A percentile compares a stretch with the other conserved stretches of the same genome.
phyloP scores from a whole-genome alignment of 2,797 vertebrate genomes.

The Scolopax rusticola region DNA sequence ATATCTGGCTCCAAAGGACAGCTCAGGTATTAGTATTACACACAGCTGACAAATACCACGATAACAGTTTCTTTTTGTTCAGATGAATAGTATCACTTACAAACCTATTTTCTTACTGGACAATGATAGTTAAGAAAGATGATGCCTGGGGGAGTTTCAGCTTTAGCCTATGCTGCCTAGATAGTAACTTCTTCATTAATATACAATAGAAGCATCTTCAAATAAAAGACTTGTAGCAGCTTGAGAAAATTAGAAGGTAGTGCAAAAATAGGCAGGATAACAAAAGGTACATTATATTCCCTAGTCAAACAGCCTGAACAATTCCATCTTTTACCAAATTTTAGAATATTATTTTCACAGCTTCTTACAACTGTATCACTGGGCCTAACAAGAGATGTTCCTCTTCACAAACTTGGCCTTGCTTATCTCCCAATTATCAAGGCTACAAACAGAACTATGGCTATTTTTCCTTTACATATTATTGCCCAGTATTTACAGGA shows the following conservation, averaged over 20 bases:
- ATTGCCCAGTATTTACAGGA: background rate
- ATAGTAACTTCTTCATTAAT: background rate
- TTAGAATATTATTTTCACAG: background rate
- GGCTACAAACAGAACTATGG: background rate
- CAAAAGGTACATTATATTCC: background rate
- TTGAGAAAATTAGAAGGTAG: slow-evolving; percentile 1
- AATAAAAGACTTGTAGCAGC: background rate
- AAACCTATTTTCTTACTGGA: slow-evolving; percentile 32
- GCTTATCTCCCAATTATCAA: background rate
- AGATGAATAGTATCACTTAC: slow-evolving; percentile 40
- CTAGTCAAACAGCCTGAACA: background rate
- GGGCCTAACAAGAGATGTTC: background rate
- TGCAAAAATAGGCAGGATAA: background rate
- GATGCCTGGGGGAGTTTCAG: slow-evolving; percentile 27
- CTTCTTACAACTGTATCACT: background rate
- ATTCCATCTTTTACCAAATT: background rate
- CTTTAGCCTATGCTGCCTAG: background rate
- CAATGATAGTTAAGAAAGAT: slow-evolving; percentile 30
- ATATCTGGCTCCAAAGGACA: background rate
- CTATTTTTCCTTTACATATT: background rate
- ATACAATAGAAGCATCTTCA: background rate
- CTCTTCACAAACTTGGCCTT: background rate
- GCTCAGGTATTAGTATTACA: background rate
- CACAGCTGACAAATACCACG: background rate
- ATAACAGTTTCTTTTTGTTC: background rate